phyloP scores from a whole-genome alignment of 64 coral and sea anemone species.

The Stichodactyla mertensii region DNA sequence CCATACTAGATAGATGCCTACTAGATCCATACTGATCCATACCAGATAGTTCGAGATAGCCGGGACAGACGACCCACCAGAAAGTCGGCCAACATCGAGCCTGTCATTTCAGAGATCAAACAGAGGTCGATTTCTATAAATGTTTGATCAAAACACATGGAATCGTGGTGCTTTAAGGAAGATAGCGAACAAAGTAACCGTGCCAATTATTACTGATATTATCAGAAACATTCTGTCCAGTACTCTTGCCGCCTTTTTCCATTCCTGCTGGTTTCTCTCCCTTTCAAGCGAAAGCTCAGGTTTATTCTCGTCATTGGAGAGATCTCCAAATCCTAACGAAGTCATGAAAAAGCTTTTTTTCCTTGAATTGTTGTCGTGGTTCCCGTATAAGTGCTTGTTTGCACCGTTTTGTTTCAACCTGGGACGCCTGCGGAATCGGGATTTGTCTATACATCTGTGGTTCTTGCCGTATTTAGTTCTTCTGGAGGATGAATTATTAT shows the following conservation, averaged over 20 bases:
- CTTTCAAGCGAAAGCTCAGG: conserved; percentile 32
- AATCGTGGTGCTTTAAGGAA: conserved; percentile 82
- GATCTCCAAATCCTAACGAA: neutral
- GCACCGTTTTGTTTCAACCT: neutral
- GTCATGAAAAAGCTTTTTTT: neutral
- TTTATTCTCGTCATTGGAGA: neutral
- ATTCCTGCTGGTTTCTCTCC: conserved; percentile 63
- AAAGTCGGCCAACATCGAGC: too few species aligned
- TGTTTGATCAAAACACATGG: neutral
- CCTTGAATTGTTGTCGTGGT: neutral
- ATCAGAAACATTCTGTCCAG: conserved; percentile 84
- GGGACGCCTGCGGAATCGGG: neutral
- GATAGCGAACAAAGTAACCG: conserved; percentile 60
- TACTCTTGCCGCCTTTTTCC: conserved; percentile 78
- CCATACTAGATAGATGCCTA: too few species aligned
- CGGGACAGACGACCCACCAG: too few species aligned
- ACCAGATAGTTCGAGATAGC: too few species aligned
- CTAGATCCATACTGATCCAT: too few species aligned
- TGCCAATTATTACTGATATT: conserved; percentile 60
- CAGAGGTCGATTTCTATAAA: neutral
- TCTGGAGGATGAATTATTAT: neutral
- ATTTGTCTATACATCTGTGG: neutral
- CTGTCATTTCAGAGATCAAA: too few species aligned
- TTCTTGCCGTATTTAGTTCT: neutral
- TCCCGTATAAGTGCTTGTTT: neutral